Evolutionary conservation across 2,113 vertebrate genomes (phyloP), one percentile per base, ranked within the genome.

Genomic region (Calyptommatus sinebrachiatus): DNA sequence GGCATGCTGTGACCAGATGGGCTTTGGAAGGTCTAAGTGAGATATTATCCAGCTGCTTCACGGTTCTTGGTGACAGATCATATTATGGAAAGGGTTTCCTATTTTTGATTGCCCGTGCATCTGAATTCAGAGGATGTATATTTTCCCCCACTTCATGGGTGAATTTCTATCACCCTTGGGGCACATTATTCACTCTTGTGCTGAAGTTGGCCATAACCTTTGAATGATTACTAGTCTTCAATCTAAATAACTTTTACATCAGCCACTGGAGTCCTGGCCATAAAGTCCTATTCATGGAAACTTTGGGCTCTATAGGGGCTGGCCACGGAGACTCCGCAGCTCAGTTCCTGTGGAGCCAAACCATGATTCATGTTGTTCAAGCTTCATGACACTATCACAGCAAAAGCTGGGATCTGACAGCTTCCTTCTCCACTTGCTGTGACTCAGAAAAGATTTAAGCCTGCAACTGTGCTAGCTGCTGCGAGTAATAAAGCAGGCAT

Each of bases 21-120:
- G 62, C 88, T 85, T 87, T 86, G 82, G 74, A 72, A 83, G 88
- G 87, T 81, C 85, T 90, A 91, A 92, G 86, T 88, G 92, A 86
- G 89, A 91, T 91, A 82, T 67, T 68, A 89, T 48, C 72, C 91
- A 92, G 88, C 89, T 93, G 90, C 91, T 81, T 92, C 85, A 70
- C 83, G 65, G 89, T 92, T 94, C 94, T 88, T 93, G 91, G 90
- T 94, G 94, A 88, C 85, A 87, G 90, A 89, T 89, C 87, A 53
- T 84, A 73, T 72, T 86, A 68, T 86, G 84, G 29, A 77, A 77
- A 89, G 76, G 71, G 45, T 83, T 86, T 73, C 3, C 82, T 83
- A 80, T 83, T 90, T 94, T 89, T 89, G 89, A 90, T 90, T 93
- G 88, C 65, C 85, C 68, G 5, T 71, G 81, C 7, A 0, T 84